Conservation (phyloP, 2,888 invertebrate species). For the Nomada ferruginata region DNA sequence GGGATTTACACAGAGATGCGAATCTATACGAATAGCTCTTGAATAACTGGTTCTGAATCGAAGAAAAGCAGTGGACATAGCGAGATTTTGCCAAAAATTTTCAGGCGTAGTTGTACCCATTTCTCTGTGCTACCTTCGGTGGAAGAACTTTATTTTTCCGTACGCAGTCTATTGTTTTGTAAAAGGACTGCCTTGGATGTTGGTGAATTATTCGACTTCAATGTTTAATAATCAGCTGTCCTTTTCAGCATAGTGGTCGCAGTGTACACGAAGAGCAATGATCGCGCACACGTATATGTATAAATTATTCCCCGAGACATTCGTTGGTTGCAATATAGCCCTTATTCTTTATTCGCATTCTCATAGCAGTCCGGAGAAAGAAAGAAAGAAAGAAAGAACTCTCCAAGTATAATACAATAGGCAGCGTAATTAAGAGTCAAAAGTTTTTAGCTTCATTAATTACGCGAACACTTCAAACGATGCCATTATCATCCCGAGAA, state of each 20-base stretch:
- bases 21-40: conserved; percentile 43
- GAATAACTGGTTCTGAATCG: conserved; percentile 45
- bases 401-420: conserved; percentile 68
- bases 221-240: neutral
- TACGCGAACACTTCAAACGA: conserved; percentile 70
- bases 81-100: conserved; percentile 34
- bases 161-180: neutral
- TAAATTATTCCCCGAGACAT: conserved; percentile 46
- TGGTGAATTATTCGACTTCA: neutral
- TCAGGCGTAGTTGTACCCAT: neutral
- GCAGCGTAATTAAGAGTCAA: conserved; percentile 68
- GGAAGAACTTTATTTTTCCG: neutral
- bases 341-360: conserved; percentile 61
- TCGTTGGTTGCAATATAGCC: conserved; percentile 52
- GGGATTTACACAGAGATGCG: conserved; percentile 34
- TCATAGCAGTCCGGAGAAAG: conserved; percentile 47
- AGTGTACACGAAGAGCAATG: neutral
- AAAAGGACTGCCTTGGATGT: neutral
- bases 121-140: neutral
- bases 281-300: conserved; percentile 8
- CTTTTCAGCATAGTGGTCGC: neutral
- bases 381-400: conserved; percentile 66
- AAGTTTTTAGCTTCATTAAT: conserved; percentile 72
- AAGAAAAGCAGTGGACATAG: conserved; percentile 51
- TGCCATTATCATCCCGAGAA: conserved; percentile 69